Evolutionary conservation across 2,113 vertebrate genomes (phyloP).

Genomic region (Silurus glanis): DNA sequence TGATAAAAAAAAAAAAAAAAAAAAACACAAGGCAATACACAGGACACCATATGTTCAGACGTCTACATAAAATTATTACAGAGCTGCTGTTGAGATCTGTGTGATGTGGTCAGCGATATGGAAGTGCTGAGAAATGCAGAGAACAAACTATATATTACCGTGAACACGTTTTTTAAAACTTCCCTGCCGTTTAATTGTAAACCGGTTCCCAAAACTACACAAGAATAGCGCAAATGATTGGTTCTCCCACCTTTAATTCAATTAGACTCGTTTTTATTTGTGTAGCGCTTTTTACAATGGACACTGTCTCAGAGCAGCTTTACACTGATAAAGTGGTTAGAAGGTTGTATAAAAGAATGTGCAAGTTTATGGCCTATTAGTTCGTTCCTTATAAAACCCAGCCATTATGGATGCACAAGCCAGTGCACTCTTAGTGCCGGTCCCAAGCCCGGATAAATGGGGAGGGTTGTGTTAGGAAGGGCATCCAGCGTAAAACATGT

Average conservation of each 20-base stretch:
- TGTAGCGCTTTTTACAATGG: too few species aligned
- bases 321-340: too few species aligned
- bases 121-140: slow-evolving; percentile 22
- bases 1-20: slow-evolving; percentile 1
- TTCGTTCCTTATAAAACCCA: too few species aligned
- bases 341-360: too few species aligned
- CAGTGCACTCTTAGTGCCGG: too few species aligned
- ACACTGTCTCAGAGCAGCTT: too few species aligned
- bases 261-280: too few species aligned
- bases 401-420: too few species aligned
- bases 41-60: slow-evolving; percentile 38
- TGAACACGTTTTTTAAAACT: slow-evolving; percentile 26
- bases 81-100: slow-evolving; percentile 3
- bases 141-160: neutral
- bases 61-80: slow-evolving; percentile 14
- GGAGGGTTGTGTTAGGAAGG: too few species aligned
- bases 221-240: neutral
- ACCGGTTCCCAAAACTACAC: neutral
- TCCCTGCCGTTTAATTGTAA: neutral
- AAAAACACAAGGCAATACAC: neutral
- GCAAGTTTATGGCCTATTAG: too few species aligned
- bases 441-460: too few species aligned
- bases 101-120: slow-evolving; percentile 35
- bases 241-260: neutral
- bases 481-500: too few species aligned